These are phyloP conservation scores for Drosophila setifemur DNA, from an alignment of 1,140 invertebrate species.

Conservation along the genomic window DNA sequence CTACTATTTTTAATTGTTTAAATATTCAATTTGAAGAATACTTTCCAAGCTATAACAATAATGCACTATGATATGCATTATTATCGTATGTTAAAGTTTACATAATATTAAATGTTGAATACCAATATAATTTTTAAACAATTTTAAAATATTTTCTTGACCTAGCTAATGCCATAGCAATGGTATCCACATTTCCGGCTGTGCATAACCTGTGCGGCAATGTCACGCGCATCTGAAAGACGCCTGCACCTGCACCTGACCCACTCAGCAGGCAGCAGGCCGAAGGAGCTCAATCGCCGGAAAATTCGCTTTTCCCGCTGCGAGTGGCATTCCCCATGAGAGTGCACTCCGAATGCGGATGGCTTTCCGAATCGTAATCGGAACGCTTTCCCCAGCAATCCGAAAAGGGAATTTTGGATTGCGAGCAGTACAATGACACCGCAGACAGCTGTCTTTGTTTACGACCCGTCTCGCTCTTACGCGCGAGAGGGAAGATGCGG, in stretches of 20 bases:
- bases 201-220: not conserved
- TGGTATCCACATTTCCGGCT: not conserved
- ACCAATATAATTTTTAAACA: too few species aligned
- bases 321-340: conserved; percentile 15
- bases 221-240: conserved; percentile 59
- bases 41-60: too few species aligned
- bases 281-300: not conserved
- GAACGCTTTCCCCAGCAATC: too few species aligned
- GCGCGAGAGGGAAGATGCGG: conserved; percentile 55
- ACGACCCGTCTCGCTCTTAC: conserved; percentile 72
- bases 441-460: conserved; percentile 80
- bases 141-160: too few species aligned
- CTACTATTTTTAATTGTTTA: too few species aligned
- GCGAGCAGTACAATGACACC: conserved; percentile 71
- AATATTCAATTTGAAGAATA: too few species aligned
- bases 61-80: too few species aligned
- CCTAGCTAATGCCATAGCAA: too few species aligned
- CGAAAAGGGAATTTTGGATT: not conserved
- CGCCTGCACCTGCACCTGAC: conserved; percentile 72
- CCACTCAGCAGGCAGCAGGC: conserved; percentile 63
- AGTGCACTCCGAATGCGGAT: not conserved
- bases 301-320: conserved; percentile 35
- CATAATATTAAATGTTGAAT: too few species aligned
- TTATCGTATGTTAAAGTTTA: too few species aligned
- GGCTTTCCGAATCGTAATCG: not conserved